Base-by-base conservation (phyloP, 2,888 invertebrate genomes). In the Lycaena phlaeas region DNA sequence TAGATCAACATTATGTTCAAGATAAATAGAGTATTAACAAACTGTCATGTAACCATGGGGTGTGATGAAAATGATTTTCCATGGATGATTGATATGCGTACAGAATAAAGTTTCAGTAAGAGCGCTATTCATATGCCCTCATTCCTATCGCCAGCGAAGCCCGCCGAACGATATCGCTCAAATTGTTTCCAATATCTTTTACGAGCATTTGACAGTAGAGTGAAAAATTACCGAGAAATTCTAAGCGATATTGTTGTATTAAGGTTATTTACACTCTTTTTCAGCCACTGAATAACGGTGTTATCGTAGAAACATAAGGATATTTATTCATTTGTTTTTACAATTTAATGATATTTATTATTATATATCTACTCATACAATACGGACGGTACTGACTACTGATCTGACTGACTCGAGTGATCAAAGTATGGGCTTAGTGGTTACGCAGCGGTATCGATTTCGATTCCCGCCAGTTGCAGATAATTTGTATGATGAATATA, bases 111-210 rank as follows among this genome's bases (percentile, higher is more conserved):
- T 39, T 25, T 7, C 39, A 30, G 14, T 30, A 18, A 39, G 26
- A 5, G 12, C 39, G 30, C 39, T 36, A 25, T 18, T 25, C 34
- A 36, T 11, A 36, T 36, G 18, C 18, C 12, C 25, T 36, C 12
- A 22, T 14, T 36, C 22, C 14, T 36, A 18, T 11, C 10, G 18
- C 7, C n/a, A 22, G 57, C 18, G 4, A 59, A 57, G 64, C 66
- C 68, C 67, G 54, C 58, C n/a, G n/a, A n/a, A 62, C 64, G 53
- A 62, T 71, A 72, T 73, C 64, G 64, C 59, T 72, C 73, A 74
- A 77, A 77, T 76, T 78, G 77, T 76, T 73, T 75, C 72, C 75
- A 77, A 76, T 76, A 77, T 75, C 65, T 73, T 75, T 74, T 70
- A 75, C 68, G 74, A 71, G 62, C 64, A 66, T 73, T 75, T 75